Evolutionary conservation across 2,113 vertebrate species (phyloP), one percentile per base, ranked within the genome.

Genomic region (Aramus guarauna): DNA sequence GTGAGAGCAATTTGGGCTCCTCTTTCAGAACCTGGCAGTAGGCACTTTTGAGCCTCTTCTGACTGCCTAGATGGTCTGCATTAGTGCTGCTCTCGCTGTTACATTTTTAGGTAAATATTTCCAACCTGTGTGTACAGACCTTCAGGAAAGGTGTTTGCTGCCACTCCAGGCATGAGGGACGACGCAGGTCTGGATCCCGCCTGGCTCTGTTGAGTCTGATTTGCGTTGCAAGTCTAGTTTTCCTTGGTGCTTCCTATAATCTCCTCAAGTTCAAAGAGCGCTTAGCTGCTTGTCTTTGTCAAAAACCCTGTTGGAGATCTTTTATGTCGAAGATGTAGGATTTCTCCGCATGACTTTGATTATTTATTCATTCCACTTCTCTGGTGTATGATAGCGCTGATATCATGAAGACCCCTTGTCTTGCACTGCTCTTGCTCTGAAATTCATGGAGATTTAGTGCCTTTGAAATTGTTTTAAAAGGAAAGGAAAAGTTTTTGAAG

Each of bases 211-310:
- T 98, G 98, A 98, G 95, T 96, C 97, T 96, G 87, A 98, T 99
- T 98, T 98, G 98, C 83, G 71, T 98, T 94, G 93, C 87, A 90
- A 97, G 96, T 89, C 96, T 96, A 80, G 97, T 97, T 97, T 98
- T 97, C 97, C 98, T 96, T 97, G 97, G 97, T 98, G 98, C 97
- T 95, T 97, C 97, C 98, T 98, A 98, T 99, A 98, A 99, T 98
- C 98, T 98, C 96, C 94, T 94, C 14, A 92, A 98, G 99, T 99
- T 99, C 99, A 99, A 99, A 99, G 99, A 97, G 88, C 66, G 94
- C 97, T 97, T 98, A 97, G 99, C 99, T 99, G 98, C 98, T 99
- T 99, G 98, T 99, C 98, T 99, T 99, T 99, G 99, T 99, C 99
- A 98, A 98, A 99, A 98, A 98, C 98, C 92, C 98, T 92, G 99